Evolutionary conservation across 2,113 vertebrate species (phyloP), one percentile per base, ranked within the genome.

Genomic region (Nicator chloris): DNA sequence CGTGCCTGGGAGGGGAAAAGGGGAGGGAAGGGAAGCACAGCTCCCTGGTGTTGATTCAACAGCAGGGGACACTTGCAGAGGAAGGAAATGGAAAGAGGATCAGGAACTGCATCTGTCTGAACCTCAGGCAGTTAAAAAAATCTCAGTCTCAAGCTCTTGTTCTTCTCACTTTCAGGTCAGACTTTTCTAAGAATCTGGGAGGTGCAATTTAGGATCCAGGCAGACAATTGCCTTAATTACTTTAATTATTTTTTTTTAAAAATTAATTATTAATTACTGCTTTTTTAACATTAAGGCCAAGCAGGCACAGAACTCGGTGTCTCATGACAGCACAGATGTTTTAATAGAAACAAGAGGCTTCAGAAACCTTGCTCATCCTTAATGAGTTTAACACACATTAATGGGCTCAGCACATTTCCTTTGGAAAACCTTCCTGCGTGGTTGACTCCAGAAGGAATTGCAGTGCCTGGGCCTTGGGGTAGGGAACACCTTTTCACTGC

Each of bases 71-170:
- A 6, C 78, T 88, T 24, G 37, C 19, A 69, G 80, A 78, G 92
- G 93, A 92, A 96, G 92, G 93, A 95, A 95, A 79, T 42, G 60
- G 86, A 82, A 93, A 92, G 65, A 76, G 66, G 84, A 93, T 78
- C 53, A 87, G 91, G 59, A 95, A 89, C 87, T 72, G 40, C 84
- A 80, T 87, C 91, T 91, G 88, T 49, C 83, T 23, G 45, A 85
- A 54, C 61, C 76, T 82, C 69, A 5, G 4, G 23, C 51, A 64
- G 72, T 59, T 80, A 26, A 95, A 96, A 90, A 61, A 86, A 92
- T 82, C 71, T 39, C 68, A 30, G 56, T 1, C 79, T 54, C 65
- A 13, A 66, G 33, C 44, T 53, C 76, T 88, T 16, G 20, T 1
- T 80, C 33, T 59, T 77, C 76, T 83, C 28, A 44, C 13, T 75